Conservation (phyloP, 2,888 invertebrate genomes). For the Drosophila yooni region DNA sequence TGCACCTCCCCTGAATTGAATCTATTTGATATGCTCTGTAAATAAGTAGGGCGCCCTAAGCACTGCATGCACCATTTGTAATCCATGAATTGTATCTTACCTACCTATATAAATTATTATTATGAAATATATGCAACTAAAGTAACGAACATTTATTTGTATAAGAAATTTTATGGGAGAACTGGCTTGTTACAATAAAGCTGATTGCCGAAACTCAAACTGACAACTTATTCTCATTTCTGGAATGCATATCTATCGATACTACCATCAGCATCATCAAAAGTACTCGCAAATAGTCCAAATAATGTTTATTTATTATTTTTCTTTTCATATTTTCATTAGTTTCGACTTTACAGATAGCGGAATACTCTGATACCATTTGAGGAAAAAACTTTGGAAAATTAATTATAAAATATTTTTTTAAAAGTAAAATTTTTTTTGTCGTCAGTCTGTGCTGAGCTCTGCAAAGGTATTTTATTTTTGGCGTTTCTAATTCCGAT, state of each 20-base stretch:
- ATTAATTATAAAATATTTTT: not conserved
- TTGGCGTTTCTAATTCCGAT: no score
- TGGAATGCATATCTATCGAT: not conserved
- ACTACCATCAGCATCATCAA: not conserved
- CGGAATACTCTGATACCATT: not conserved
- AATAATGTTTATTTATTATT: not conserved
- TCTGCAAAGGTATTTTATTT: no score
- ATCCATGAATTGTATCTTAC: conserved; percentile 71
- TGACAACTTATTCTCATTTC: not conserved
- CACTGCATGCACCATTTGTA: conserved; percentile 61
- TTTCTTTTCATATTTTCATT: not conserved
- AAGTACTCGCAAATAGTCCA: not conserved
- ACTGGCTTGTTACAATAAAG: not conserved
- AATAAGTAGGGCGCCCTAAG: conserved; percentile 62
- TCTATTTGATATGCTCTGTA: conserved; percentile 59
- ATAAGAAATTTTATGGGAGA: not conserved
- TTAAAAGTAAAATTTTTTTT: not conserved
- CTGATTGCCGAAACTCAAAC: not conserved
- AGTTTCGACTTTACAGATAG: no score
- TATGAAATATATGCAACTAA: conserved; percentile 52
- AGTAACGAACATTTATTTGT: conserved; percentile 21
- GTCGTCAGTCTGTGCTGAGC: not conserved
- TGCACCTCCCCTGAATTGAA: conserved; percentile 44
- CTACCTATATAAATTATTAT: conserved; percentile 72
- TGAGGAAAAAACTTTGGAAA: not conserved